phyloP scores from a whole-genome alignment of 2,113 vertebrate species.

The Triplophysa siluroides region DNA sequence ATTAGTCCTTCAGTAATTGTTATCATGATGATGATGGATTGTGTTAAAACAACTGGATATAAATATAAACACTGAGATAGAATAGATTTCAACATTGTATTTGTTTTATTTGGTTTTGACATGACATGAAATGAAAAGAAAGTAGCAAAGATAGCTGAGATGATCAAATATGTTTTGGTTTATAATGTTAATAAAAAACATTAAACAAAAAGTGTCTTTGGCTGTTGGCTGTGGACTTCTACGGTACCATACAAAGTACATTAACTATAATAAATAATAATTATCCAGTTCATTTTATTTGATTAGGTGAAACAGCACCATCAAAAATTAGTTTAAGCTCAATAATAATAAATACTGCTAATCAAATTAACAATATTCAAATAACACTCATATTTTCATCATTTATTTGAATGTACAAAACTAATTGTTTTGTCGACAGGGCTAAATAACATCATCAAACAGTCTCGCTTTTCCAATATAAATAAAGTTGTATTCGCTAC shows the following conservation, averaged over 20 bases:
- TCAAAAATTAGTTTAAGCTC: too few relatives aligned
- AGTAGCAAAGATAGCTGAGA: neutral
- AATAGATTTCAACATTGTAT: neutral
- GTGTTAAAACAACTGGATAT: conserved; percentile 14
- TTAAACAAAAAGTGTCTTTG: too few relatives aligned
- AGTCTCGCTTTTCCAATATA: neutral
- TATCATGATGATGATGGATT: conserved; percentile 17
- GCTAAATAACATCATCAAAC: neutral
- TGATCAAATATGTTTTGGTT: neutral
- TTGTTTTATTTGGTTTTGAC: neutral
- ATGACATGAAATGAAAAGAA: too few relatives aligned
- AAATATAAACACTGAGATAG: neutral
- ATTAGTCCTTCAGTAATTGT: conserved; percentile 33
- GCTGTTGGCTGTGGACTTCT: too few relatives aligned
- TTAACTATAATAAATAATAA: too few relatives aligned
- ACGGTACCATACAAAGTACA: too few relatives aligned
- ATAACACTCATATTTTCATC: neutral
- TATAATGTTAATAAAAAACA: neutral
- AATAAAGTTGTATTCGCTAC: neutral
- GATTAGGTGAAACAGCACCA: neutral
- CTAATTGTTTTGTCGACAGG: neutral
- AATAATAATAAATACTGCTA: too few relatives aligned
- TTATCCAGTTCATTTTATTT: too few relatives aligned
- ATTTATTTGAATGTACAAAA: neutral
- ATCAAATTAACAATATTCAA: neutral